Base-by-base conservation (phyloP, 2,797 vertebrate species). In the Poecilia wingei region DNA sequence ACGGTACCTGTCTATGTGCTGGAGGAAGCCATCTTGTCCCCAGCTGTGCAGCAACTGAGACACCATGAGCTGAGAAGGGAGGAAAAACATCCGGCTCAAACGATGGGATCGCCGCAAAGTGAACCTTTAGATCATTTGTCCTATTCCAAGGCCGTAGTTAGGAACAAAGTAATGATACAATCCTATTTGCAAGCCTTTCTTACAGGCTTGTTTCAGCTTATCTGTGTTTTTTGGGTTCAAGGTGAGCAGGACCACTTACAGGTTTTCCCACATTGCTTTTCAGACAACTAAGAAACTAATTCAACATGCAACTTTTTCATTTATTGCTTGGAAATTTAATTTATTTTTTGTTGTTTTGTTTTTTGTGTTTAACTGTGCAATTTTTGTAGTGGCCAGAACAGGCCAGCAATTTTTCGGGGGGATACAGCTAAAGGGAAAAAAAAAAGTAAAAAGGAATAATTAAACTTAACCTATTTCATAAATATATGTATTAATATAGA, bases 11-110 rank as follows among this genome's bases (percentile, higher is more conserved):
- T 98, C 95, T 77, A 95, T 76, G 6, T 99, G 97, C 61, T 95
- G 95, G 86, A 98, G 91, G 90, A 99, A 99, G 46, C 98, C 98
- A 0, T 97, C 95, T 85, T 96, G 92, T 80, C 97, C 97, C 98
- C 98, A 99, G 4, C 92, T 93, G 55, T 98, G 94, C 84, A 99
- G 92, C 84, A 99, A 93, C 86, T 98, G 95, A 73, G 92, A 94
- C 85, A 97, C 86, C 94, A 99, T 93, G 76, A 98, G 89, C 98
- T 99, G 87, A 64, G 72, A 70, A 70, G 68, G 45, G 78, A 69
- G 68, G 28, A 41, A 80, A 28, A n/a, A 68, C 0, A 39, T 25
- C 25, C 6, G 47, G 13, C 46, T 83, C 77, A 47, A 10, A 61
- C 18, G 5, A 25, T 1, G 22, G n/a, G 13, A n/a, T 55, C 45